Evolutionary conservation across 2,113 vertebrate species (phyloP).

Genomic region (Sylvia atricapilla): DNA sequence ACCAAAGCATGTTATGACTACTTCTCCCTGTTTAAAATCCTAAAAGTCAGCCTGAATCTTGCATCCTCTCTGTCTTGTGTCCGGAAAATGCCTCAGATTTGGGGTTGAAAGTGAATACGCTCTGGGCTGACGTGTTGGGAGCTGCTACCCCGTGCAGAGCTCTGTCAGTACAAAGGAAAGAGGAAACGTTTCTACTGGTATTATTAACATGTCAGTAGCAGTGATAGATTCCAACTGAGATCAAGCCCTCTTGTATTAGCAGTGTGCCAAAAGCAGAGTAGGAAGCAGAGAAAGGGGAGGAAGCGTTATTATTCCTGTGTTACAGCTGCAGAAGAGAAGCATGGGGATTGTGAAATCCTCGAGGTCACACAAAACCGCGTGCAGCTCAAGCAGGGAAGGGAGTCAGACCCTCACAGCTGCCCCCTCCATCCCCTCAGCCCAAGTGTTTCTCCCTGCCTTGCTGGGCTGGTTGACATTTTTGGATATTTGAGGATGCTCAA

Average conservation of each 20-base stretch:
- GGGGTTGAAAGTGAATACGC: conserved; percentile 55
- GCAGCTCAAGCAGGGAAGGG: not conserved
- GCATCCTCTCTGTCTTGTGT: conserved; percentile 46
- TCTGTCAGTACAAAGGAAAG: conserved; percentile 42
- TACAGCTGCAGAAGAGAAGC: conserved; percentile 45
- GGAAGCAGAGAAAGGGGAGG: conserved; percentile 55
- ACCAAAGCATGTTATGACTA: conserved; percentile 48
- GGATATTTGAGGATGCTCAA: not conserved
- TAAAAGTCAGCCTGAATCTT: conserved; percentile 52
- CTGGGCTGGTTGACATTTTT: accelerated
- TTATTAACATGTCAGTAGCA: conserved; percentile 69
- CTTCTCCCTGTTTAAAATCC: conserved; percentile 38
- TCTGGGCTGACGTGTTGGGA: conserved; percentile 19
- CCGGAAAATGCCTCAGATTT: conserved; percentile 39
- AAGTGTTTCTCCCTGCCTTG: accelerated
- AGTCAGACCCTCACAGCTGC: not conserved
- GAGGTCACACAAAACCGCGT: not conserved
- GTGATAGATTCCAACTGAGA: conserved; percentile 66
- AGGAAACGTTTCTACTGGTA: conserved; percentile 63
- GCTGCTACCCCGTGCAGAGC: not conserved
- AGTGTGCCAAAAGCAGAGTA: conserved; percentile 51
- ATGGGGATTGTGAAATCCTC: not conserved
- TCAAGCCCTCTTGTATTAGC: conserved; percentile 44
- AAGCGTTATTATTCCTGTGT: conserved; percentile 51
- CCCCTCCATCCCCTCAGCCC: not conserved